Evolutionary conservation across 2,113 vertebrate species (phyloP).

Genomic region (Albula goreensis): DNA sequence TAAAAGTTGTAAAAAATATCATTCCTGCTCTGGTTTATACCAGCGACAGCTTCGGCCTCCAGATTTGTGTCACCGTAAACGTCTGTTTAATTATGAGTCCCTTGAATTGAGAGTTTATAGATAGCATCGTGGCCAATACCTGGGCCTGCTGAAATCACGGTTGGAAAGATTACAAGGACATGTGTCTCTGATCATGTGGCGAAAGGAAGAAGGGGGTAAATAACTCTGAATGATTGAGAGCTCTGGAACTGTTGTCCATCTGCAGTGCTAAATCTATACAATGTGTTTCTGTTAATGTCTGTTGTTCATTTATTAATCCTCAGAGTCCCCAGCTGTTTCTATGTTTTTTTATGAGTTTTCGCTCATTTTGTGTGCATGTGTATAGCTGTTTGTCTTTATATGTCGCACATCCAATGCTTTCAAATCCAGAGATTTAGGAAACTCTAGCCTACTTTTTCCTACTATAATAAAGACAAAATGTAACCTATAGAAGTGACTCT

Average conservation of each 20-base stretch:
- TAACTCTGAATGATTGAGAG: conserved; percentile 1
- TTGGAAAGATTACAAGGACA: conserved; percentile 44
- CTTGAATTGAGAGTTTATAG: conserved; percentile 43
- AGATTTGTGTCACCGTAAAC: conserved; percentile 33
- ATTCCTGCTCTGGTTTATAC: conserved; percentile 14
- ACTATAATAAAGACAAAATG: no score
- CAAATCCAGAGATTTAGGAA: no score
- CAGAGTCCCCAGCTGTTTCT: no score
- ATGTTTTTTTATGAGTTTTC: no score
- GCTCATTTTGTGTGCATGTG: no score
- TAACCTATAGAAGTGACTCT: no score
- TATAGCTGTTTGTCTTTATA: no score
- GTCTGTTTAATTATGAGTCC: conserved; percentile 23
- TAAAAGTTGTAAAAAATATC: not conserved
- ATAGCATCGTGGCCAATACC: conserved; percentile 38
- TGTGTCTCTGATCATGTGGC: conserved; percentile 42
- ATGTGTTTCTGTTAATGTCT: conserved; percentile 11
- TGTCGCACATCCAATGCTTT: no score
- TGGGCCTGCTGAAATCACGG: conserved; percentile 50
- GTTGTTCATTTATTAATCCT: not conserved
- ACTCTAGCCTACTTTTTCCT: no score
- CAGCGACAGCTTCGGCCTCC: not conserved
- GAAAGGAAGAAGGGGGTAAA: conserved; percentile 11
- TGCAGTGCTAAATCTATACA: conserved; percentile 31
- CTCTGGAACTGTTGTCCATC: conserved; percentile 30